Percentiles rank a stretch among this genome's conserved stretches.
phyloP scores from a whole-genome alignment of 2,888 invertebrate genomes.

The Pristionchus maxplancki region DNA sequence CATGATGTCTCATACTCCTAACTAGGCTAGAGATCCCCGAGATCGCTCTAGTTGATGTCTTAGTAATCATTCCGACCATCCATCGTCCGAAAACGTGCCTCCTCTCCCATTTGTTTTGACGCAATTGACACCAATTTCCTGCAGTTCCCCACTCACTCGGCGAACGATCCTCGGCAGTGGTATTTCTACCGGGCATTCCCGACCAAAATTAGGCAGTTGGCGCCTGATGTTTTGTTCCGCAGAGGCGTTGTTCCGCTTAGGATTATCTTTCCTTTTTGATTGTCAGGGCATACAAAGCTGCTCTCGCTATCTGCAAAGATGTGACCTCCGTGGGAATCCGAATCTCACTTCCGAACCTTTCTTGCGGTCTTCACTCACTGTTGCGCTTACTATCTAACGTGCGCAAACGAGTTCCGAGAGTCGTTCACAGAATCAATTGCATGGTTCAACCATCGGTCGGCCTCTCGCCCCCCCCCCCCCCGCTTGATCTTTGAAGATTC shows the following conservation, averaged over 20 bases:
- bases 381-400: background rate
- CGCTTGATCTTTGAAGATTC: background rate
- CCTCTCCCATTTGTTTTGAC: background rate
- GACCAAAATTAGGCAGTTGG: background rate
- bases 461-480: background rate
- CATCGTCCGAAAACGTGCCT: background rate
- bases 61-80: background rate
- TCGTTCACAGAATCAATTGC: background rate
- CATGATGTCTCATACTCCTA: too few relatives aligned
- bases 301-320: too few relatives aligned
- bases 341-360: too few relatives aligned
- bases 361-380: too few relatives aligned
- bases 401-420: background rate
- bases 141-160: background rate
- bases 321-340: too few relatives aligned
- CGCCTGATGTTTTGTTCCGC: background rate
- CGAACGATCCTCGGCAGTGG: background rate
- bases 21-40: too few relatives aligned
- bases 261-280: background rate
- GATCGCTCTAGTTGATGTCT: background rate
- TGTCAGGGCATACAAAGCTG: too few relatives aligned
- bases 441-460: background rate
- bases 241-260: background rate
- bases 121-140: slow-evolving; percentile 6
- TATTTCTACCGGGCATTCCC: background rate